Base-by-base conservation (phyloP, 1,140 invertebrate genomes). In the Rhizoglyphus robini region DNA sequence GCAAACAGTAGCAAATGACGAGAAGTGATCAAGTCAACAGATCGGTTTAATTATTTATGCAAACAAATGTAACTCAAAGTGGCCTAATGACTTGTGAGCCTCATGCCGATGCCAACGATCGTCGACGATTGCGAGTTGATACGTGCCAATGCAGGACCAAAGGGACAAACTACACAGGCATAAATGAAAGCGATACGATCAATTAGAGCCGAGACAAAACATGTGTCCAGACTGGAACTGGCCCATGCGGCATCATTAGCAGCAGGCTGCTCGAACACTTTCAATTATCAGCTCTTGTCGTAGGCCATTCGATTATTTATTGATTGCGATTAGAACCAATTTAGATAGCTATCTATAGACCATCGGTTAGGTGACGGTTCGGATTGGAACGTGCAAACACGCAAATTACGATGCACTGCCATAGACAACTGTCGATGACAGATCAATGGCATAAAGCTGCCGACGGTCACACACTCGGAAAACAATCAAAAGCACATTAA, bases 41-140 rank as follows among this genome's bases (percentile, higher is more conserved):
- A 8, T 41, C 36, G 36, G 8, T 41, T 41, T 41, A 41, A 54
- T 54, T 54, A 54, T 54, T 25, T 54, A 54, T 54, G 51, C 51
- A 54, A 54, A 54, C 51, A 54, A 54, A 25, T 54, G 51, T 54
- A 32, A 27, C 51, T 54, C 51, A 11, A 32, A 27, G 51, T 54
- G 51, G 20, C 20, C 51, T 54, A 54, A 54, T 54, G 51, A 54
- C 20, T 27, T 25, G 15, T 46, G 41, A 11, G 51, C 15, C 51
- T 20, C 8, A 27, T 54, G 51, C 51, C 36, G 8, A 41, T 18
- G 36, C 36, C 36, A 41, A 8, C 36, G 36, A n/a, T n/a, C n/a
- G n/a, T n/a, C n/a, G n/a, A n/a, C n/a, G n/a, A n/a, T n/a, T n/a
- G n/a, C n/a, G n/a, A n/a, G n/a, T n/a, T n/a, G n/a, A n/a, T n/a